Evolutionary conservation across 2,888 invertebrate genomes (phyloP).

Genomic region (Megaustenia siamemsis): DNA sequence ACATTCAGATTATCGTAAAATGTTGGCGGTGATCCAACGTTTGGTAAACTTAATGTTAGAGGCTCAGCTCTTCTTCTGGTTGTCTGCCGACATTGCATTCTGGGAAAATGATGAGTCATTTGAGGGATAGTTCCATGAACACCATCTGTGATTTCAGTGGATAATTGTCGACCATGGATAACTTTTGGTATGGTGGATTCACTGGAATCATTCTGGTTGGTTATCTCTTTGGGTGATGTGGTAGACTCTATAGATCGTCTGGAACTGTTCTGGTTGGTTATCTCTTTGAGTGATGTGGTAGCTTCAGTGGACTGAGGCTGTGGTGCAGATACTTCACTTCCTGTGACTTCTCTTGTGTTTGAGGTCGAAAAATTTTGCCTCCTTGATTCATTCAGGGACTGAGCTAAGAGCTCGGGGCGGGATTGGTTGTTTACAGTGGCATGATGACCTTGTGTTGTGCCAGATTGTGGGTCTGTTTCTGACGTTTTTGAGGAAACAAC

Average conservation of each 20-base stretch:
- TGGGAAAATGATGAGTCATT: neutral
- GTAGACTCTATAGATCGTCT: neutral
- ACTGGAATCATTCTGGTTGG: neutral
- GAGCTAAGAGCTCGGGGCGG: neutral
- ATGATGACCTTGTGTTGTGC: neutral
- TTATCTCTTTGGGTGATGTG: constrained; percentile 1
- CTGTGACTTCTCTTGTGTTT: no score
- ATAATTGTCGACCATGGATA: neutral
- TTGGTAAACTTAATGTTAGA: neutral
- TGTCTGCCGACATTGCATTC: neutral
- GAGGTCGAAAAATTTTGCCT: neutral
- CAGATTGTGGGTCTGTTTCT: neutral
- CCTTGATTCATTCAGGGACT: neutral
- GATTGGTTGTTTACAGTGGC: neutral
- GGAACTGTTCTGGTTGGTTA: neutral
- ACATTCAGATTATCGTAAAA: constrained; percentile 23
- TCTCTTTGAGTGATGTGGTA: neutral
- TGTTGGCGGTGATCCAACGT: constrained; percentile 10
- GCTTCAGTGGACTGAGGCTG: neutral
- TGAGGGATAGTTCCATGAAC: neutral
- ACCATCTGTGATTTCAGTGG: neutral
- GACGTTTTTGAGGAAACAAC: no score
- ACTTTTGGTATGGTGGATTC: constrained; percentile 9
- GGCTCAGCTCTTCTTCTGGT: neutral
- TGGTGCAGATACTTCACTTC: neutral